Evolutionary conservation across 2,113 vertebrate genomes (phyloP), one percentile per base, ranked within the genome.

Genomic region (Neogobius melanostomus): DNA sequence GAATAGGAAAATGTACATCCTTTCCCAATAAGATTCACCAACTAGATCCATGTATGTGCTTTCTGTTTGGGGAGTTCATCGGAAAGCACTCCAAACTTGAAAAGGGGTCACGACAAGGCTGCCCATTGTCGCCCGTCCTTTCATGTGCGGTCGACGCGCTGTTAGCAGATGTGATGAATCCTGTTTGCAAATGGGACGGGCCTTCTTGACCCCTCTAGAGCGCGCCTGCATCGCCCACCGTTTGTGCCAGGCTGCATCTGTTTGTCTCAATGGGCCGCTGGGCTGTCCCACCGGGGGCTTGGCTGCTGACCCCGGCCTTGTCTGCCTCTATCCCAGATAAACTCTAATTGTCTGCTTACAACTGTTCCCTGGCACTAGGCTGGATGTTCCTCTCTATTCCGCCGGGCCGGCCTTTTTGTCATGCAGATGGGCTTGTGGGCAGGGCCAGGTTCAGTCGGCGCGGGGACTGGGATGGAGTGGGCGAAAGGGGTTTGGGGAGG

Each of bases 331-430:
- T 93, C 89, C 81, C 91, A 91, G 91, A 93, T 94, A 93, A 93
- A 94, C 92, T 93, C 91, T 92, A 93, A 94, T 94, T 94, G 92
- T 93, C 91, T 93, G 88, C 90, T 89, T 93, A 93, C 93, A 93
- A 94, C 92, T 94, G 93, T 94, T 94, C 90, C 86, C 87, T 91
- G 90, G 91, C 90, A 90, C 90, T 90, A 84, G 84, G 87, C 87
- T 90, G 91, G 90, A 93, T 93, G 92, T 93, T 93, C 87, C 80
- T 88, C 88, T 92, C 89, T 91, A 90, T 93, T 92, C 85, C 87
- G 64, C 87, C 76, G 90, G 91, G 91, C 90, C 90, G 80, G 91
- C 85, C 89, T 93, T 93, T 93, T 93, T 93, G 91, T 94, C 90
- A 93, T 92, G 92, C 90, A 92, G 92, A 92, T 91, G 86, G 90